Evolutionary conservation across 2,797 vertebrate species (phyloP), one percentile per base, ranked within the genome.

Genomic region (Echeneis naucrates): DNA sequence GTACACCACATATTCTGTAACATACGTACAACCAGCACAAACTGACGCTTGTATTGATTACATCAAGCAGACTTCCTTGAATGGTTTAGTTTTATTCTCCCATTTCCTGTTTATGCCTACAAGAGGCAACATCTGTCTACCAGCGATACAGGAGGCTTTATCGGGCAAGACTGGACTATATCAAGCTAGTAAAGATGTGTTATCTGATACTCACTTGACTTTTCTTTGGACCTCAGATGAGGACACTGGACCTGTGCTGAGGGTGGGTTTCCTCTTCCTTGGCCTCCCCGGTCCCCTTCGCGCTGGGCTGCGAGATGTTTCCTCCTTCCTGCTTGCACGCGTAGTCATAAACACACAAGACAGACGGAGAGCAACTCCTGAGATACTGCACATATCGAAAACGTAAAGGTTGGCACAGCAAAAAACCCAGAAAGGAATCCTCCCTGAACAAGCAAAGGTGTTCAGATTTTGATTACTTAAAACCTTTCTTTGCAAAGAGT

Each of bases 241-340:
- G 64, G 87, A 89, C 76, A 88, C 81, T 4, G 87, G 87, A 76
- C 91, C 86, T 16, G 91, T 72, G 53, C 85, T 80, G 52, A 92
- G 83, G 75, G 91, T 80, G 60, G 93, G 92, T 76, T 97, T 98
- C 76, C 96, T 92, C 79, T 99, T 99, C 89, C 97, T 93, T 0
- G 98, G 97, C 78, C 98, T 93, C 4, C 98, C 98, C 0, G 97
- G 97, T 5, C 98, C 98, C 1, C 98, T 93, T 8, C 97, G 92
- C 0, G 96, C 97, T 0, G 98, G 97, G 87, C 98, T 98, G 47
- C 97, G 94, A 1, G 96, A 96, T 75, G 95, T 96, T 91, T 99
- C 98, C 0, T 99, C 98, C 78, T 96, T 96, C 92, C 97, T 99
- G 91, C 59, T 80, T 48, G 58, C 72, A 83, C 56, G 73, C 24